Conservation (phyloP, 2,113 vertebrate genomes). For the Phylloscopus trochilus region DNA sequence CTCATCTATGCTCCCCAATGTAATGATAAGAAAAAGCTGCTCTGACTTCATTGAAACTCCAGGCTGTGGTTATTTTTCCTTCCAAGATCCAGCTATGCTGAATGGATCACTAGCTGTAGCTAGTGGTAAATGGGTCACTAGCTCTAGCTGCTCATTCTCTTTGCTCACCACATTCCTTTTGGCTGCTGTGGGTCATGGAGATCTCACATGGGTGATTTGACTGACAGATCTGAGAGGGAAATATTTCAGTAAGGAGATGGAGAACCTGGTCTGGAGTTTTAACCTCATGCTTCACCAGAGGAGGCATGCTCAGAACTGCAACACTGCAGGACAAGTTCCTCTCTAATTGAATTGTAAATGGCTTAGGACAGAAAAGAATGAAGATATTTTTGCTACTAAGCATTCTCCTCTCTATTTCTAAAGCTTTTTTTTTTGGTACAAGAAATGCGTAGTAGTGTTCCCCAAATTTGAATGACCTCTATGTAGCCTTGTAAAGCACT, state of each 20-base stretch:
- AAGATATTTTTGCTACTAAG: not conserved
- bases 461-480: not conserved
- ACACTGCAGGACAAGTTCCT: not conserved
- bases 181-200: not conserved
- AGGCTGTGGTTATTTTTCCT: not conserved
- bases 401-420: not conserved
- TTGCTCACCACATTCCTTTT: not conserved
- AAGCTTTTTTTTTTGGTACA: not conserved
- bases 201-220: not conserved
- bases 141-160: not conserved
- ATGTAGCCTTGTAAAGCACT: not conserved
- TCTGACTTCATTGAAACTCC: not conserved
- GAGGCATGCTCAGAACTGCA: not conserved
- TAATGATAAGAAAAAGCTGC: not conserved
- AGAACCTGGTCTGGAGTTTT: not conserved
- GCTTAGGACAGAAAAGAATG: not conserved
- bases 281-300: not conserved
- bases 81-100: not conserved
- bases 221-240: not conserved
- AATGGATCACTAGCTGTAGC: not conserved
- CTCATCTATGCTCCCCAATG: not conserved
- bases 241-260: not conserved
- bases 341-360: not conserved
- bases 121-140: not conserved
- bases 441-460: not conserved